Percentiles rank a stretch among this genome's conserved stretches.
Evolutionary conservation across 2,797 vertebrate genomes (phyloP).

Genomic region (Gobio occitaniae): DNA sequence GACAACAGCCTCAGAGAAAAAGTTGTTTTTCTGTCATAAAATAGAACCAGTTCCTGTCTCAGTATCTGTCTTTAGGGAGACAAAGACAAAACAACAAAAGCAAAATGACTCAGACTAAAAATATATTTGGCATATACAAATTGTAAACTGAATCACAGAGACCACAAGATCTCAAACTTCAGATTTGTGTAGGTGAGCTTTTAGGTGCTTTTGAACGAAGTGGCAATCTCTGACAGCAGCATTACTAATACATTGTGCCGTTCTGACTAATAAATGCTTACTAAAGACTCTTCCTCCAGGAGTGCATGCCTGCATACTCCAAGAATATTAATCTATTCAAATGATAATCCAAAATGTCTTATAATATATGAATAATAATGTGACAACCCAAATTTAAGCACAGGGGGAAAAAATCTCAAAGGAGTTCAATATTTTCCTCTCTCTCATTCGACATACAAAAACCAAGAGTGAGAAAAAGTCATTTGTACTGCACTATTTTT

Average conservation of each 20-base stretch:
- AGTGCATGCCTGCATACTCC: conserved; percentile 8
- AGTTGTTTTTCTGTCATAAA: conserved; percentile 29
- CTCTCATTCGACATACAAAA: conserved; percentile 9
- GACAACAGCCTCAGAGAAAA: conserved; percentile 40
- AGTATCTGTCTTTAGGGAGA: conserved; percentile 10
- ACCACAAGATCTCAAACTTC: not conserved
- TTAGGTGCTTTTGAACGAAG: conserved; percentile 14
- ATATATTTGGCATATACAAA: not conserved
- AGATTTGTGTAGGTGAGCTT: conserved; percentile 9
- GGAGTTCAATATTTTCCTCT: conserved; percentile 13
- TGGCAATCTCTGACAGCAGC: not conserved
- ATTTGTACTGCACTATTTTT: not conserved
- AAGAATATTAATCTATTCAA: conserved; percentile 46
- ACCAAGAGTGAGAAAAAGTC: not conserved
- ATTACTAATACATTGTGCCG: not conserved
- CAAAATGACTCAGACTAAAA: conserved; percentile 27
- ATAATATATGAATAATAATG: conserved; percentile 58
- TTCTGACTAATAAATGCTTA: conserved; percentile 28
- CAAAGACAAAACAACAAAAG: conserved; percentile 34
- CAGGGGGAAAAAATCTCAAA: conserved; percentile 12
- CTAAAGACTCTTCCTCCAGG: not conserved
- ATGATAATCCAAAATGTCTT: conserved; percentile 37
- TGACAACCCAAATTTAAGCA: conserved; percentile 42
- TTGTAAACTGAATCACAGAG: not conserved
- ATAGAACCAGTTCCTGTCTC: conserved; percentile 21